These are phyloP conservation scores for Caenorhabditis sp. DNA, from an alignment of 2,888 invertebrate species.

Conservation along the genomic window DNA sequence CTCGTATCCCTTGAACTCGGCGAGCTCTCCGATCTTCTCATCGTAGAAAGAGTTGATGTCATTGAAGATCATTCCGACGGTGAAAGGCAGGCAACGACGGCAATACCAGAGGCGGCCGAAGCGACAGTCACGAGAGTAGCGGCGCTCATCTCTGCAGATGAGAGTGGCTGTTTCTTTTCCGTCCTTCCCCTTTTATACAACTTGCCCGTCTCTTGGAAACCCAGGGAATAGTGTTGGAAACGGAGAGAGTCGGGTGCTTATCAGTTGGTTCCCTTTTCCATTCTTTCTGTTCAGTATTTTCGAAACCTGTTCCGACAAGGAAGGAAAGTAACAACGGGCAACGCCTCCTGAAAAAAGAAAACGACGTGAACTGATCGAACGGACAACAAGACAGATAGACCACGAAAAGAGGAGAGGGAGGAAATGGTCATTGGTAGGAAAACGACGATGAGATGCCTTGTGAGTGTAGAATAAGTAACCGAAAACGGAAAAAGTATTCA, in stretches of 20 bases:
- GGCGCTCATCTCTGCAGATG: slow-evolving; percentile 46
- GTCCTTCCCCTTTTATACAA: slow-evolving; percentile 19
- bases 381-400: not conserved
- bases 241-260: slow-evolving; percentile 17
- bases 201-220: slow-evolving; percentile 36
- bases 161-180: slow-evolving; percentile 22
- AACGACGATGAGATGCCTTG: slow-evolving; percentile 10
- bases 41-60: slow-evolving; percentile 65
- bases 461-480: not conserved
- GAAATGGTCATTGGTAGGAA: not conserved
- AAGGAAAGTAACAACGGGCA: slow-evolving; percentile 22
- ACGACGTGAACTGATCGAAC: slow-evolving; percentile 18
- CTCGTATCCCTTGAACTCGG: slow-evolving; percentile 61
- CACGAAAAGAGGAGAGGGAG: slow-evolving; percentile 1
- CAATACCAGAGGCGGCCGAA: slow-evolving; percentile 57
- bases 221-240: slow-evolving; percentile 6
- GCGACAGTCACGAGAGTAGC: slow-evolving; percentile 55
- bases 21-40: slow-evolving; percentile 61
- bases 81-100: slow-evolving; percentile 57
- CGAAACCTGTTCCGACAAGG: slow-evolving; percentile 46
- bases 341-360: slow-evolving; percentile 44
- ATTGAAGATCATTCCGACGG: slow-evolving; percentile 59
- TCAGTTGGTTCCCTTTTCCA: slow-evolving; percentile 16
- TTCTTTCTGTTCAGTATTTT: slow-evolving; percentile 43
- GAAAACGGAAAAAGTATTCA: not conserved